phyloP scores from a whole-genome alignment of 2,888 invertebrate species.

The Ophion obscuratus region DNA sequence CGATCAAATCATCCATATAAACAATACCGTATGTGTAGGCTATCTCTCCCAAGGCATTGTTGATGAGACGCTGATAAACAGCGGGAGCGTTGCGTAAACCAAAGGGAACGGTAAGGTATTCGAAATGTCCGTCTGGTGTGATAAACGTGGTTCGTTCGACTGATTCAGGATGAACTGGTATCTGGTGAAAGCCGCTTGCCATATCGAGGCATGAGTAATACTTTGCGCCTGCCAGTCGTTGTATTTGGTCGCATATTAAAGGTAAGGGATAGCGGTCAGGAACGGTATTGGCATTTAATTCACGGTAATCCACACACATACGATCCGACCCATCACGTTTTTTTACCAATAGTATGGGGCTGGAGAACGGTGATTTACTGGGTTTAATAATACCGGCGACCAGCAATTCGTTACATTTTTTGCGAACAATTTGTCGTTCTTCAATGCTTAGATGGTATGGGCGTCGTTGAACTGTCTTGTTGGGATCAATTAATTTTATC shows the following conservation, averaged over 20 bases:
- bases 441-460: too few relatives aligned
- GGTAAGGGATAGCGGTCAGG: constrained; percentile 78
- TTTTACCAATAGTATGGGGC: constrained; percentile 68
- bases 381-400: constrained; percentile 65
- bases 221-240: constrained; percentile 70
- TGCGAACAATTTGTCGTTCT: constrained; percentile 37
- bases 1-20: constrained; percentile 16
- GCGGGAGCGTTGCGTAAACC: too few relatives aligned
- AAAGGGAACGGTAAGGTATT: too few relatives aligned
- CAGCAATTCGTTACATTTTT: constrained; percentile 54
- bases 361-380: constrained; percentile 68
- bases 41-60: neutral
- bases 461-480: too few relatives aligned
- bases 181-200: constrained; percentile 77
- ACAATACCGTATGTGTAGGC: neutral
- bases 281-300: constrained; percentile 75
- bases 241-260: constrained; percentile 79
- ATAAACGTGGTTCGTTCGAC: constrained; percentile 78
- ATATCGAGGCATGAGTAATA: constrained; percentile 77
- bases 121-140: constrained; percentile 75
- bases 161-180: constrained; percentile 77
- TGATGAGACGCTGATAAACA: too few relatives aligned
- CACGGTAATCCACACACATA: constrained; percentile 71
- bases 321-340: constrained; percentile 69
- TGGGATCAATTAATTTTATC: too few relatives aligned